These are phyloP conservation scores for Diabrotica virgifera DNA, from an alignment of 1,140 invertebrate genomes.

Conservation along the genomic window DNA sequence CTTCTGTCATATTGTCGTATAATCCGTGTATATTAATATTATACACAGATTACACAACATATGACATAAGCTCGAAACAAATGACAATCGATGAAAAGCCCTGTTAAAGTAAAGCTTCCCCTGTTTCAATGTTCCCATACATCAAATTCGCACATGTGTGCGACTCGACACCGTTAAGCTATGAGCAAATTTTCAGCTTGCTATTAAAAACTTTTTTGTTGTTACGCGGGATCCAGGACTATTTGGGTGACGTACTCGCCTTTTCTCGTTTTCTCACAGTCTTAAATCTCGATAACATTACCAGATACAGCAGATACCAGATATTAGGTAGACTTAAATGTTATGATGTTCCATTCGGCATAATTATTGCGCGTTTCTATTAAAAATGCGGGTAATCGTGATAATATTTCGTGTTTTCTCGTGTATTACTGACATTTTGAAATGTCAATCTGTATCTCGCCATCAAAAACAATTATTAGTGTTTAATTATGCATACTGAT, in stretches of 20 bases:
- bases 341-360: neutral
- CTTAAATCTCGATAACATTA: constrained; percentile 1
- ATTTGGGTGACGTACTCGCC: neutral
- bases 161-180: too few relatives aligned
- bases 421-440: neutral
- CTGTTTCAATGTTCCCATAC: too few relatives aligned
- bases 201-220: too few relatives aligned
- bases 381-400: neutral
- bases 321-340: neutral
- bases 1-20: too few relatives aligned
- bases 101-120: too few relatives aligned
- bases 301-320: neutral
- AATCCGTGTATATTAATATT: too few relatives aligned
- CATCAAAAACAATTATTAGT: constrained; percentile 3
- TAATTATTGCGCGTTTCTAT: neutral
- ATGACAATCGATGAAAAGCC: too few relatives aligned
- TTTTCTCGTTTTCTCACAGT: neutral
- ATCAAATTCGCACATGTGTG: too few relatives aligned
- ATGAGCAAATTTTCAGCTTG: too few relatives aligned
- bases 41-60: too few relatives aligned
- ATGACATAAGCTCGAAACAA: too few relatives aligned
- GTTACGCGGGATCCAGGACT: too few relatives aligned
- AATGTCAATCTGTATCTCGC: neutral
- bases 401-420: neutral
- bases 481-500: constrained; percentile 1